These are phyloP conservation scores for Patella ulyssiponensis DNA, from an alignment of 2,888 invertebrate genomes.

Conservation along the genomic window DNA sequence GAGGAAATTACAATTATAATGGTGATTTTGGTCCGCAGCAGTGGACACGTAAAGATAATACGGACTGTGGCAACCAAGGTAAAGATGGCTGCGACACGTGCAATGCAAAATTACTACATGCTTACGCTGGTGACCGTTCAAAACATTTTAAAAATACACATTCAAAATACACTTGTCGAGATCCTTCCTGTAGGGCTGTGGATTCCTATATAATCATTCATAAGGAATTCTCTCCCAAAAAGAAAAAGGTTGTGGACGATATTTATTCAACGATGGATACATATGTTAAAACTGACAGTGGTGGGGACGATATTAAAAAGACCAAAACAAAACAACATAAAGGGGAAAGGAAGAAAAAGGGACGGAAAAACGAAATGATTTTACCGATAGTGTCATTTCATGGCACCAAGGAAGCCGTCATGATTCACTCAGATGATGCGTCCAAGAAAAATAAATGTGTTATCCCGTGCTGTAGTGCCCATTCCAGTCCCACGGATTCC, in stretches of 20 bases:
- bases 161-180: neutral
- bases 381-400: constrained; percentile 29
- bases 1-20: constrained; percentile 33
- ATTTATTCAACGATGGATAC: constrained; percentile 19
- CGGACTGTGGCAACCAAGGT: neutral
- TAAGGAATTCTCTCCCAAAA: constrained; percentile 21
- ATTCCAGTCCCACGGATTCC: constrained; percentile 28
- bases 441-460: constrained; percentile 10
- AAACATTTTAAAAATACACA: neutral
- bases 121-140: no score
- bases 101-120: neutral
- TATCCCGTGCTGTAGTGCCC: constrained; percentile 29
- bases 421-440: constrained; percentile 20
- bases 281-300: constrained; percentile 16
- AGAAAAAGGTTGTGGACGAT: constrained; percentile 19
- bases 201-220: constrained; percentile 20
- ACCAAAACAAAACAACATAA: neutral
- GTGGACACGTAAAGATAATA: neutral
- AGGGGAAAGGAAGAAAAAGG: neutral
- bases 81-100: neutral
- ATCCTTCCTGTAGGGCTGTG: neutral
- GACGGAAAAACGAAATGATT: constrained; percentile 22
- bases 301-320: neutral
- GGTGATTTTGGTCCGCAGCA: neutral
- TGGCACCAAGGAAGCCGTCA: constrained; percentile 23